Conservation (phyloP, 2,113 vertebrate genomes). For the Gasterosteus nipponicus region DNA sequence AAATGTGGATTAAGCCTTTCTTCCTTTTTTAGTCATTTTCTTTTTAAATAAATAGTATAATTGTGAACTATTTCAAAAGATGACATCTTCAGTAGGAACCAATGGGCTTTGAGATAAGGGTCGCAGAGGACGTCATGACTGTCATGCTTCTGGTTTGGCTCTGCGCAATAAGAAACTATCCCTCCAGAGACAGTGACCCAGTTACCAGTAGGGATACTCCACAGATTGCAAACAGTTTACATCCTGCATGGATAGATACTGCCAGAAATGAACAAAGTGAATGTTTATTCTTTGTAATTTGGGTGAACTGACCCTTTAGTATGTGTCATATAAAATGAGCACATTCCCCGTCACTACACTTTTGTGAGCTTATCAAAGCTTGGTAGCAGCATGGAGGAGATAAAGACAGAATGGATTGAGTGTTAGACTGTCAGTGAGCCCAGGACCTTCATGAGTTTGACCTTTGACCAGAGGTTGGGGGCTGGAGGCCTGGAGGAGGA, state of each 20-base stretch:
- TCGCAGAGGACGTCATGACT: not conserved
- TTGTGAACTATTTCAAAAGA: not conserved
- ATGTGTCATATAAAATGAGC: not conserved
- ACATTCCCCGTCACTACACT: not conserved
- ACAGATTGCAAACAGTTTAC: not conserved
- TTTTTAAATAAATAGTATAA: not conserved
- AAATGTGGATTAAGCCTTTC: not conserved
- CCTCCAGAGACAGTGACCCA: constrained; percentile 2
- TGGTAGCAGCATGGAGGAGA: constrained; percentile 32
- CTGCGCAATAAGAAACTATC: not conserved
- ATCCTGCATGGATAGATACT: not conserved
- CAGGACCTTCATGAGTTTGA: constrained; percentile 66
- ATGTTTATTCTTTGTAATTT: not conserved
- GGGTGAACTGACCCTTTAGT: not conserved
- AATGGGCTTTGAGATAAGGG: not conserved
- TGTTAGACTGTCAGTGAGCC: constrained; percentile 59
- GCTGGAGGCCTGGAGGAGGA: constrained; percentile 30
- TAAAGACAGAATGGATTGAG: constrained; percentile 39
- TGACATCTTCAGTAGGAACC: not conserved
- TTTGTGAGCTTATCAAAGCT: not conserved
- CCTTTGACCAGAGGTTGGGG: constrained; percentile 51
- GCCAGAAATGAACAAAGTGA: not conserved
- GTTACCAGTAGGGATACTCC: not conserved
- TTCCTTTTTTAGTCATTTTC: not conserved
- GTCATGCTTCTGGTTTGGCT: not conserved